A percentile compares a stretch with the other conserved stretches of the same genome.
Evolutionary conservation across 2,113 vertebrate species (phyloP).

Genomic region (Cephalophus harveyi): DNA sequence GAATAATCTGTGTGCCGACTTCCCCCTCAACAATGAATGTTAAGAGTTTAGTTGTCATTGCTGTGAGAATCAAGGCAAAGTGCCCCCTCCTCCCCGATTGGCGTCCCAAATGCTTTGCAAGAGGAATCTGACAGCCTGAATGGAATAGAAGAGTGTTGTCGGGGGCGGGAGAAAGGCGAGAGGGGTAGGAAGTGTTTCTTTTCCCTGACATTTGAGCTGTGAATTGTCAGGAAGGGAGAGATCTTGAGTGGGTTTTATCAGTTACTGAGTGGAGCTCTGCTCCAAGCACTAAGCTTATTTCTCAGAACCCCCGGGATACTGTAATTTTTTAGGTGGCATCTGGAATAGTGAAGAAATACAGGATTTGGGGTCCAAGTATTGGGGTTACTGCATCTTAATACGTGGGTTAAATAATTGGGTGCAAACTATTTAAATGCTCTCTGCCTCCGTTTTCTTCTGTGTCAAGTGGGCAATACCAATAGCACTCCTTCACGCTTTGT

Average conservation of each 20-base stretch:
- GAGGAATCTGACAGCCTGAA: conserved; percentile 60
- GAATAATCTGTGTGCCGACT: not conserved
- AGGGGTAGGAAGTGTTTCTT: conserved; percentile 73
- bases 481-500: not conserved
- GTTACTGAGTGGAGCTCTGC: conserved; percentile 15
- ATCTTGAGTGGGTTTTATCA: conserved; percentile 62
- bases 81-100: not conserved
- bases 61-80: conserved; percentile 17
- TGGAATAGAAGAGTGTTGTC: conserved; percentile 28
- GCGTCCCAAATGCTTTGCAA: conserved; percentile 46
- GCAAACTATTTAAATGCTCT: not conserved
- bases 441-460: not conserved
- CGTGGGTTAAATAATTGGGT: not conserved
- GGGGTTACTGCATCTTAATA: not conserved
- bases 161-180: conserved; percentile 44
- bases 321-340: not conserved
- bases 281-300: not conserved
- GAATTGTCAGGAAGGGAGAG: conserved; percentile 63
- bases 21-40: conserved; percentile 59
- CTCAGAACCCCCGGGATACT: not conserved
- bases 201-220: conserved; percentile 66
- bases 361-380: not conserved
- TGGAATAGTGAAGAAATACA: not conserved
- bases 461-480: not conserved
- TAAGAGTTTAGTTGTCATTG: conserved; percentile 33